These are phyloP conservation scores for Oenanthe melanoleuca DNA, from an alignment of 2,113 vertebrate genomes.

Conservation along the genomic window DNA sequence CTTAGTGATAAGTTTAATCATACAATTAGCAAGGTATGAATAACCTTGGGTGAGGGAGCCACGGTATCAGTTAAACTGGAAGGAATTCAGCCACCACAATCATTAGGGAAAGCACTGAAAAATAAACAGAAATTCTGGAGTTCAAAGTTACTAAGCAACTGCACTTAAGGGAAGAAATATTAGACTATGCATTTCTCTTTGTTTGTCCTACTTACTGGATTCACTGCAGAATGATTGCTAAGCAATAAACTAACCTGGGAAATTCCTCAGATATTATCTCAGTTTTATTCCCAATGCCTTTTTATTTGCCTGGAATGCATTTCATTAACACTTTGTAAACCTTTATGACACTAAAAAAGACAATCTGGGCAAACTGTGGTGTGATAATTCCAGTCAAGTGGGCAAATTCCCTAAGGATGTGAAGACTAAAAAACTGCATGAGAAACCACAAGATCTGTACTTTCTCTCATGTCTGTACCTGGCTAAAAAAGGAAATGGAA, in stretches of 20 bases:
- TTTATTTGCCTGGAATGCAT: not conserved
- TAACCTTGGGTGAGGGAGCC: slow-evolving; percentile 12
- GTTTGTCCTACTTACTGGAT: not conserved
- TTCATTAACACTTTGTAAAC: slow-evolving; percentile 18
- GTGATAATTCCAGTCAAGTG: not conserved
- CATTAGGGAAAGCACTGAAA: not conserved
- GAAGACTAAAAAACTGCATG: not conserved
- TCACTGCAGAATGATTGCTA: not conserved
- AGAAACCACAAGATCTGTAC: not conserved
- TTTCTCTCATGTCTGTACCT: not conserved
- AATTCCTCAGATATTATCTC: not conserved
- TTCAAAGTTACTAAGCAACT: not conserved
- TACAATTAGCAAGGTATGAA: not conserved
- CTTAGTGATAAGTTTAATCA: slow-evolving; percentile 19
- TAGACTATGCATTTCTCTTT: not conserved
- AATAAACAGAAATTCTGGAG: slow-evolving; percentile 6
- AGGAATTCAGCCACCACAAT: not conserved
- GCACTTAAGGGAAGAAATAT: not conserved
- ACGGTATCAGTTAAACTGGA: not conserved
- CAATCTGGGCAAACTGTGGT: not conserved
- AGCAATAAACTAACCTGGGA: not conserved
- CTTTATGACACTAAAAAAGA: slow-evolving; percentile 2
- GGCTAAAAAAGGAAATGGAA: slow-evolving; percentile 31
- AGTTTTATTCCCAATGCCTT: not conserved
- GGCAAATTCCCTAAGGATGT: not conserved